Base-by-base conservation (phyloP, 1,140 invertebrate species). In the Drosophila navojoa region DNA sequence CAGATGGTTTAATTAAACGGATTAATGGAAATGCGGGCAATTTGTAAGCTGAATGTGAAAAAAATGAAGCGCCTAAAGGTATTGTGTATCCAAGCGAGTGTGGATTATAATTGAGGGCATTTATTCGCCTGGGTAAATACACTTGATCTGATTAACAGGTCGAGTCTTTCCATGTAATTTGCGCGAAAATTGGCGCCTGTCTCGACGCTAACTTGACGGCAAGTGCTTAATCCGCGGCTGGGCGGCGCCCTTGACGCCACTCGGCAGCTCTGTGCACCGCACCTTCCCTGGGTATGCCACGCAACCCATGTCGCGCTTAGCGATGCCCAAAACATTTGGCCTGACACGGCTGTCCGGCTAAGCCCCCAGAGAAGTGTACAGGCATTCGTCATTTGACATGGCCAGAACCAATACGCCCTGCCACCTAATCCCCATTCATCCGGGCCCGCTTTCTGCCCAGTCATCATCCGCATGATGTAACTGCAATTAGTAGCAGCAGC, bases 401-500 rank as follows among this genome's bases (percentile, higher is more conserved):
- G 25, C 27, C 11, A 13, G 50, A 22, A 7, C 13, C 59, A 6
- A 29, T 44, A 3, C 29, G 4, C 50, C 5, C 38, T 3, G 19
- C 6, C 6, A 27, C 29, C 32, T 16, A 27, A 67, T 40, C 13
- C 10, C 27, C n/a, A 4, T 45, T 45, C 35, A 16, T 22, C 44
- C 5, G 10, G 13, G 10, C 15, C 25, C 10, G 15, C 35, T 35
- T 54, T 45, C 52, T 13, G 19, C 49, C 25, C 27, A 53, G 32
- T 58, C 69, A 71, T 58, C 5, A 7, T 19, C n/a, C 27, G 22
- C 53, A 71, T 77, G 77, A 86, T 86, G 77, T 77, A 85, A 84
- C 70, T 67, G 62, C 53, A 66, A 19, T 58, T 54, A 49, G 25
- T 55, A 38, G 62, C 54, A 35, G 11, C 16, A 44, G 49, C 50